Percentiles rank a stretch among this genome's conserved stretches.
Evolutionary conservation across 2,888 invertebrate species (phyloP).

Genomic region (Tigriopus californicus): DNA sequence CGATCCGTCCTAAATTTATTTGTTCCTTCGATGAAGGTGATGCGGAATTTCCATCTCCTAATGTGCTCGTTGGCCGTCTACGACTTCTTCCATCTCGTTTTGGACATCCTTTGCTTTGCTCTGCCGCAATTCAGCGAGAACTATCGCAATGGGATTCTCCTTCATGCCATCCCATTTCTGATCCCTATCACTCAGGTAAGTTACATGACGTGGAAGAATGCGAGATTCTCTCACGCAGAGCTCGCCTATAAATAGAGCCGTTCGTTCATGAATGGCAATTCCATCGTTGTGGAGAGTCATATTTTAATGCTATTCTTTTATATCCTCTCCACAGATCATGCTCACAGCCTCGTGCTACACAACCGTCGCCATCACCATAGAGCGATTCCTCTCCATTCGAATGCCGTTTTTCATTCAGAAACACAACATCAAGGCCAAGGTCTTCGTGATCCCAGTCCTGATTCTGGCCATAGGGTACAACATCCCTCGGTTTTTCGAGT

Average conservation of each 20-base stretch:
- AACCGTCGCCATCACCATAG: neutral
- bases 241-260: too few relatives aligned
- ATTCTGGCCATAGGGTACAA: neutral
- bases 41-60: neutral
- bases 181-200: neutral
- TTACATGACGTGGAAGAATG: neutral
- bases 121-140: neutral
- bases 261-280: too few relatives aligned
- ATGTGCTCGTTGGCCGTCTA: neutral
- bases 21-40: neutral
- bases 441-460: neutral
- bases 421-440: neutral
- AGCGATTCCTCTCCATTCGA: neutral
- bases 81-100: neutral
- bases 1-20: too few relatives aligned
- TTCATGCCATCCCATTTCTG: neutral
- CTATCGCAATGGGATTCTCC: neutral
- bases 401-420: neutral
- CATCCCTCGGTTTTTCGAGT: neutral
- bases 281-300: too few relatives aligned
- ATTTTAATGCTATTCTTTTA: neutral
- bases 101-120: neutral
- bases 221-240: too few relatives aligned
- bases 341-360: neutral
- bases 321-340: too few relatives aligned